Conservation (phyloP, 2,888 invertebrate species). For the Caenorhabditis sp. region DNA sequence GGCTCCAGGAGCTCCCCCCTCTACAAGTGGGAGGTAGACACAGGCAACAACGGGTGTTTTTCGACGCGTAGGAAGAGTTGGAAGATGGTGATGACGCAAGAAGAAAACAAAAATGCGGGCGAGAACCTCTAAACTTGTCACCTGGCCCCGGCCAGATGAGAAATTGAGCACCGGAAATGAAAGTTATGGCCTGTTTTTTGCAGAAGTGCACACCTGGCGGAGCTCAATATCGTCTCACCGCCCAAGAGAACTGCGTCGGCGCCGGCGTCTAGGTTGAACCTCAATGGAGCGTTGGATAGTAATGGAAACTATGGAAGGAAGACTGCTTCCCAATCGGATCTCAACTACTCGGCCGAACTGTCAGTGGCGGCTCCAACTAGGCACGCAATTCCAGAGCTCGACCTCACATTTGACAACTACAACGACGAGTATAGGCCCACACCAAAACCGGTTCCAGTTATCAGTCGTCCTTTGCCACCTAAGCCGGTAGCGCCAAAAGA, state of each 20-base stretch:
- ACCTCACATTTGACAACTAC: slow-evolving; percentile 45
- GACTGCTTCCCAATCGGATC: slow-evolving; percentile 45
- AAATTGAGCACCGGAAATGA: slow-evolving; percentile 40
- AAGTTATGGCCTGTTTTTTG: slow-evolving; percentile 9
- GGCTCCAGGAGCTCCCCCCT: too few relatives aligned
- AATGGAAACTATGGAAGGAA: slow-evolving; percentile 56
- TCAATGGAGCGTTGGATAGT: slow-evolving; percentile 49
- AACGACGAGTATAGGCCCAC: slow-evolving; percentile 55
- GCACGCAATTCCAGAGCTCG: slow-evolving; percentile 34
- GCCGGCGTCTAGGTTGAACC: slow-evolving; percentile 35
- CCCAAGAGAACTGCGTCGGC: slow-evolving; percentile 49
- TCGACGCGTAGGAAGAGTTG: slow-evolving; percentile 39
- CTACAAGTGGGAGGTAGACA: slow-evolving; percentile 38
- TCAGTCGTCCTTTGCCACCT: slow-evolving; percentile 34
- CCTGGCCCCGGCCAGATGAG: slow-evolving; percentile 14
- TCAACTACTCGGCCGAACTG: slow-evolving; percentile 42
- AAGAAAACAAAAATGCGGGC: slow-evolving; percentile 35
- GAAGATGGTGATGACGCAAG: slow-evolving; percentile 45
- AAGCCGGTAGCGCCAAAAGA: slow-evolving; percentile 57
- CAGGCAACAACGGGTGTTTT: slow-evolving; percentile 43
- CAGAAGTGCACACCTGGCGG: slow-evolving; percentile 53
- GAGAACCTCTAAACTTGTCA: slow-evolving; percentile 52
- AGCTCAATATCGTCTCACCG: slow-evolving; percentile 51
- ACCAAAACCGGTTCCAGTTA: slow-evolving; percentile 45
- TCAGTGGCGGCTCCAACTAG: slow-evolving; percentile 29